Evolutionary conservation across 2,113 vertebrate genomes (phyloP).

Genomic region (Tor tambroides): DNA sequence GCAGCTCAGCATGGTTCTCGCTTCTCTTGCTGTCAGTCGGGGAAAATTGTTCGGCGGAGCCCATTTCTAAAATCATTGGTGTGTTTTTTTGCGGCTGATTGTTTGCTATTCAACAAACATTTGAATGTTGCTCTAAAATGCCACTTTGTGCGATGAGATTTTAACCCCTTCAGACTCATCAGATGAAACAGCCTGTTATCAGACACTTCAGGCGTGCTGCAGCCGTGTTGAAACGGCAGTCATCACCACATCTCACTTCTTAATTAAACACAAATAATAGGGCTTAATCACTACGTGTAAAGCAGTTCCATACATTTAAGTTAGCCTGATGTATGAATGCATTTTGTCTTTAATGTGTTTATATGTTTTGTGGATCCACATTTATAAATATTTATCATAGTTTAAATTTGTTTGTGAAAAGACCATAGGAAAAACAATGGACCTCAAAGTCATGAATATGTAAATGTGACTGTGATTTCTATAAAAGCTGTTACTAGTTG

Average conservation of each 20-base stretch:
- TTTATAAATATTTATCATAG: neutral
- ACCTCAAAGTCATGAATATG: neutral
- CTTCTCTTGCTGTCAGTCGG: conserved; percentile 48
- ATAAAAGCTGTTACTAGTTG: neutral
- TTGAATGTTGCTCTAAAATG: conserved; percentile 56
- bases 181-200: conserved; percentile 35
- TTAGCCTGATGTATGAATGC: conserved; percentile 2
- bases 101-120: conserved; percentile 62
- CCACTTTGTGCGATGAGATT: conserved; percentile 49
- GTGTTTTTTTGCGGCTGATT: conserved; percentile 53
- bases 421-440: neutral
- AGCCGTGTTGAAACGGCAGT: neutral
- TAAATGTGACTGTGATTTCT: neutral
- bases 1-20: conserved; percentile 14
- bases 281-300: conserved; percentile 39
- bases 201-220: conserved; percentile 13
- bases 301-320: conserved; percentile 39
- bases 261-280: conserved; percentile 42
- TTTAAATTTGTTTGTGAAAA: neutral
- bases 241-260: conserved; percentile 15
- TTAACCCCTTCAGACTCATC: conserved; percentile 40
- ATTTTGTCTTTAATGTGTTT: neutral
- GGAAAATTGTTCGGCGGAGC: conserved; percentile 59
- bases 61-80: conserved; percentile 57
- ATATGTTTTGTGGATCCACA: neutral